Evolutionary conservation across 1,140 invertebrate species (phyloP).

Genomic region (Drosophila funebris): DNA sequence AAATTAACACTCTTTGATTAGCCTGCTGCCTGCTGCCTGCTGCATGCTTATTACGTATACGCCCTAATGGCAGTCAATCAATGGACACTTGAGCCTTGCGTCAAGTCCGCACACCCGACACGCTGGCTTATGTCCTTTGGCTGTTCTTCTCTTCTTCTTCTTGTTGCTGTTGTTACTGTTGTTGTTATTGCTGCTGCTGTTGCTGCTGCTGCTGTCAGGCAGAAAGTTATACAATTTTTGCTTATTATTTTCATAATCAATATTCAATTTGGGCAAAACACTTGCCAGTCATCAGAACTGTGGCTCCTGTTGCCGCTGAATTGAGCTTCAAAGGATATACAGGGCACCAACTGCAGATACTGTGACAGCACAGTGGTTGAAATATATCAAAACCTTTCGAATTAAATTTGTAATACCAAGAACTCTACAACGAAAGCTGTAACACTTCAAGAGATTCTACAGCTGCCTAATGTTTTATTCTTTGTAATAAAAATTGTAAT

Average conservation of each 20-base stretch:
- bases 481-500: no score
- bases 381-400: no score
- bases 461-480: no score
- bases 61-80: conserved; percentile 79
- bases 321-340: conserved; percentile 64
- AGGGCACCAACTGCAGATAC: conserved; percentile 31
- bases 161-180: not conserved
- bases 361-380: conserved; percentile 30
- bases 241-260: conserved; percentile 82
- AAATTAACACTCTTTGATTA: conserved; percentile 82
- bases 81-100: conserved; percentile 74
- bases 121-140: conserved; percentile 35
- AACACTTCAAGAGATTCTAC: no score
- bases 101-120: conserved; percentile 2
- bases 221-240: conserved; percentile 80
- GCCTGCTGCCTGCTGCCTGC: conserved; percentile 21
- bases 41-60: conserved; percentile 73
- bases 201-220: conserved; percentile 62
- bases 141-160: not conserved
- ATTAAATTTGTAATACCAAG: not conserved
- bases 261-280: conserved; percentile 79
- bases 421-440: no score
- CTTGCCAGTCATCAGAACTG: conserved; percentile 55
- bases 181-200: not conserved
- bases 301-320: conserved; percentile 36